phyloP scores from a whole-genome alignment of 1,140 invertebrate species.

The Drosophila busckii region DNA sequence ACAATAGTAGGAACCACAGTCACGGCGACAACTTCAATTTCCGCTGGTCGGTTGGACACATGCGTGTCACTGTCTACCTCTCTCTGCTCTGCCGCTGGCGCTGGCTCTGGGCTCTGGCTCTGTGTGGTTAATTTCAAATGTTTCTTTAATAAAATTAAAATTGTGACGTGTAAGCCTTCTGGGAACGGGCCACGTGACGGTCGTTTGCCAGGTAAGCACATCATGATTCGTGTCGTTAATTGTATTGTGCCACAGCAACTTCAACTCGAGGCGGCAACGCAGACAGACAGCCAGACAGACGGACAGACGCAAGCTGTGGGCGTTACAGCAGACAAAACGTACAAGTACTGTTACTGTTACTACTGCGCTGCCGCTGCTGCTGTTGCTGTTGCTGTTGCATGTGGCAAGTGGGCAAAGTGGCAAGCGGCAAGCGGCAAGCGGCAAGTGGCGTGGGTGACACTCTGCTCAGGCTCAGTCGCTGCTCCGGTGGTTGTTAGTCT shows the following conservation, averaged over 20 bases:
- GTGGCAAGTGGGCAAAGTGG: too few relatives aligned
- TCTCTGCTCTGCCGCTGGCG: neutral
- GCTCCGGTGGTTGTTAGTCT: slow-evolving; percentile 57
- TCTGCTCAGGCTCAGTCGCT: neutral
- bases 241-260: slow-evolving; percentile 67
- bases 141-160: slow-evolving; percentile 79
- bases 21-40: slow-evolving; percentile 61
- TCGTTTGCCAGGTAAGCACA: slow-evolving; percentile 79
- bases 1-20: slow-evolving; percentile 16
- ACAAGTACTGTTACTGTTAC: too few relatives aligned
- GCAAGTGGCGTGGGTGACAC: neutral
- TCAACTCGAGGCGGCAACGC: slow-evolving; percentile 56
- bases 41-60: slow-evolving; percentile 31
- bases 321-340: too few relatives aligned
- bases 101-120: slow-evolving; percentile 4
- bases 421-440: too few relatives aligned
- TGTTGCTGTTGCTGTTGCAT: too few relatives aligned
- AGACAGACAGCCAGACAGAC: too few relatives aligned
- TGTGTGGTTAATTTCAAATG: slow-evolving; percentile 74
- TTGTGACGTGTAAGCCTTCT: slow-evolving; percentile 78
- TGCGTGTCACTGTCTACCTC: slow-evolving; percentile 11
- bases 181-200: slow-evolving; percentile 78
- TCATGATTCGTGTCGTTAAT: slow-evolving; percentile 79
- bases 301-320: too few relatives aligned
- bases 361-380: neutral